Evolutionary conservation across 2,113 vertebrate species (phyloP).

Genomic region (Lonchura striata): DNA sequence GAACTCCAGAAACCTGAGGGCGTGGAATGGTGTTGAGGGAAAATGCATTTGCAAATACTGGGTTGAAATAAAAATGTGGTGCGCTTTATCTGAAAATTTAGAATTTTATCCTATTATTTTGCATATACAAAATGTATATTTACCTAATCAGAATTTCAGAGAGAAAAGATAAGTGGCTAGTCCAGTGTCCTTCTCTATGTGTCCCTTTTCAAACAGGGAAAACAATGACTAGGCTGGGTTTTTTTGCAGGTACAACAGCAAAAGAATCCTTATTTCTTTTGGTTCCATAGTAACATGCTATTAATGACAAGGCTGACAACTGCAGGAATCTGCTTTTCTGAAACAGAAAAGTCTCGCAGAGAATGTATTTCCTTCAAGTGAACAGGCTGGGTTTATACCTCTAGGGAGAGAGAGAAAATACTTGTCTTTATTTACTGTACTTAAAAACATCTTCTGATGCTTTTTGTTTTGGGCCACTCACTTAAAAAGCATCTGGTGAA

Average conservation of each 20-base stretch:
- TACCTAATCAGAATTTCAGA: background rate
- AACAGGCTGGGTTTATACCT: too few species aligned
- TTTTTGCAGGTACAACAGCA: background rate
- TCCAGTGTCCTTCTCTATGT: background rate
- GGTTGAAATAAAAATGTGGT: background rate
- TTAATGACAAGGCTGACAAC: background rate
- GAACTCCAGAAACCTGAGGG: background rate
- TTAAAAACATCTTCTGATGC: background rate
- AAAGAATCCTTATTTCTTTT: background rate
- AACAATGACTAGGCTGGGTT: background rate
- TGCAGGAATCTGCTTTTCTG: background rate
- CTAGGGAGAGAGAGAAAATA: background rate
- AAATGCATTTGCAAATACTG: background rate
- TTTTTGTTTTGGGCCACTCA: too few species aligned
- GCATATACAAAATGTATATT: background rate
- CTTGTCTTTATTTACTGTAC: background rate
- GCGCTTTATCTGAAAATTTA: background rate
- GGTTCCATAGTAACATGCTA: background rate
- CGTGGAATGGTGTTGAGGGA: too few species aligned
- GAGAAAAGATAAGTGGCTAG: background rate
- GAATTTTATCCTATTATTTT: background rate
- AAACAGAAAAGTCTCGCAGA: background rate
- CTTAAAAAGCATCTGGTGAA: background rate
- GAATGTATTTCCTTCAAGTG: accelerated
- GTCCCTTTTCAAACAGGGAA: background rate